Evolutionary conservation across 2,888 invertebrate species (phyloP), one percentile per base, ranked within the genome.

Genomic region (Salpingus planirostris): DNA sequence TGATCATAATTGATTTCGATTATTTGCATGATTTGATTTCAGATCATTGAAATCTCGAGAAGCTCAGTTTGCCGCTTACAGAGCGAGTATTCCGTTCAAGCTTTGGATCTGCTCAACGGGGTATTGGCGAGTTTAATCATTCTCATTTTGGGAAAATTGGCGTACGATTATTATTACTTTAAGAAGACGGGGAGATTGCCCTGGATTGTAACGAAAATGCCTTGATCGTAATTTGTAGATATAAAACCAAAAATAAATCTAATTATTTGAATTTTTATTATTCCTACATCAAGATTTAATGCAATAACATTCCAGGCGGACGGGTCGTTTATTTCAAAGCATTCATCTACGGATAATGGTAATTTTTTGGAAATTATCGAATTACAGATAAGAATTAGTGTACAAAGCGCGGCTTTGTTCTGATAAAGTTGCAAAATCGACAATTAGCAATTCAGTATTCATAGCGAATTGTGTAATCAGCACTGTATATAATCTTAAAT

Each of bases 131-230:
- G 67, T 2, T 62, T 86, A 31, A 82, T 87, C 43, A 47, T 86
- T 1, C 59, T 82, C n/a, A 72, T 88, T 5, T 57, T 88, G 18
- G 74, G 77, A 10, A 82, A 84, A 60, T 73, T 89, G 37, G 66
- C 78, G 1, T 89, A 86, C 52, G 88, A 89, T 61, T 89, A 87
- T 66, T 83, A 84, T 60, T 71, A 68, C 49, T 89, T 84, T 58
- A 85, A 82, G 57, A 78, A 74, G 37, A 82, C 82, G 12, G 87
- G 88, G 0, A 73, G 78, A 50, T 65, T 89, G 38, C 89, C 89
- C 0, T 88, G 88, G 88, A 74, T 89, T 42, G 84, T 85, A 2
- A 76, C 80, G 27, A 79, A 85, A 62, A 70, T 88, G 62, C 87
- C 86, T 14, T 78, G 62, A 64, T 30, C 8, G 8, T 18, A 18